Evolutionary conservation across 2,888 invertebrate species (phyloP).

Genomic region (Drosophila subsilvestris): DNA sequence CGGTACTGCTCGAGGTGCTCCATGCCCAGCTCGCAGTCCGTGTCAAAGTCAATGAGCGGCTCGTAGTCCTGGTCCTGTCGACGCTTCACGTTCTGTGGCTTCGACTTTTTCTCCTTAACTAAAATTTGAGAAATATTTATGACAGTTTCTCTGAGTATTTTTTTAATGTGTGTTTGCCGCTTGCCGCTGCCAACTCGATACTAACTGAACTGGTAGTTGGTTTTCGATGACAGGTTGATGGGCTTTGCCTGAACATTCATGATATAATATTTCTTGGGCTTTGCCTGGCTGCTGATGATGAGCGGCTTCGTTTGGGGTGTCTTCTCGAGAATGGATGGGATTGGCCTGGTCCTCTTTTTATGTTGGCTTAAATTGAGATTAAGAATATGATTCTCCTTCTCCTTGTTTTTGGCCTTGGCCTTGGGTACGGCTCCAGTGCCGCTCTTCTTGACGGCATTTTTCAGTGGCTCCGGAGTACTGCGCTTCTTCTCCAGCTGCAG

Average conservation of each 20-base stretch:
- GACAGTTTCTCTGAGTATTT: too few species aligned
- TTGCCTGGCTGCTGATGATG: not conserved
- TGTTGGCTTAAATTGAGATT: too few species aligned
- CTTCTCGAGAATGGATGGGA: not conserved
- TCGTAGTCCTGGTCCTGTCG: not conserved
- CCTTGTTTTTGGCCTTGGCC: not conserved
- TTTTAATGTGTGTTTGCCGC: too few species aligned
- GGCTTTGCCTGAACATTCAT: not conserved
- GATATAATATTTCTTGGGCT: not conserved
- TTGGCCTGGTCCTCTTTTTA: not conserved
- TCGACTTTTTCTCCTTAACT: not conserved
- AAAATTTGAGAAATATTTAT: not conserved
- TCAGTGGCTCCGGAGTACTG: too few species aligned
- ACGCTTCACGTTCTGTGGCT: not conserved
- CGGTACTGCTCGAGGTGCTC: slow-evolving; percentile 53
- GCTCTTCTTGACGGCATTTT: not conserved
- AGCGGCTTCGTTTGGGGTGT: too few species aligned
- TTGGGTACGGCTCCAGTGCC: slow-evolving; percentile 48
- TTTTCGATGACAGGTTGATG: not conserved
- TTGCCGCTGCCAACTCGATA: not conserved
- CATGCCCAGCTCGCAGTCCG: slow-evolving; percentile 59
- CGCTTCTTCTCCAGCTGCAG: slow-evolving; percentile 29
- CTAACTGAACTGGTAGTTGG: not conserved
- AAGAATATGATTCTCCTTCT: not conserved
- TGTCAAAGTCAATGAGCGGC: slow-evolving; percentile 31